A percentile compares a stretch with the other conserved stretches of the same genome.
Evolutionary conservation across 2,113 vertebrate genomes (phyloP).

Genomic region (Rhadina sibilatrix): DNA sequence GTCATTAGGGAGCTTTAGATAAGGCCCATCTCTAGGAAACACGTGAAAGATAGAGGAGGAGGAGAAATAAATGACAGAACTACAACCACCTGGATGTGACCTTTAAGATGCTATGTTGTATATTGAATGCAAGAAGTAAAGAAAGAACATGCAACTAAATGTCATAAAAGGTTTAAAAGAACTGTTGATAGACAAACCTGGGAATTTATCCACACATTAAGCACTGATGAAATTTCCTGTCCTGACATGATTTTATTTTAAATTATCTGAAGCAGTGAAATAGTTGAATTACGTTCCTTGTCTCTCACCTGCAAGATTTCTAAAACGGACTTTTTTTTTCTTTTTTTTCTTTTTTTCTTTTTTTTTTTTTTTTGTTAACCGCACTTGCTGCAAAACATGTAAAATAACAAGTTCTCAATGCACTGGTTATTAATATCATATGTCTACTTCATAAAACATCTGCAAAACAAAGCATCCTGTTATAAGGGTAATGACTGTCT

Average conservation of each 20-base stretch:
- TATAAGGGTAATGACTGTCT: constrained; percentile 33
- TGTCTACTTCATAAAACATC: constrained; percentile 60
- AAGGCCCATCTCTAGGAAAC: background rate
- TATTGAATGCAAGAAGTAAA: background rate
- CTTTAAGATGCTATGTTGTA: background rate
- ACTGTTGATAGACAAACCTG: background rate
- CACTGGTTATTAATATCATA: constrained; percentile 58
- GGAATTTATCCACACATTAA: constrained; percentile 25
- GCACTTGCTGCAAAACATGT: constrained; percentile 60
- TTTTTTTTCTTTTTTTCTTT: background rate
- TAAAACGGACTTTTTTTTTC: constrained; percentile 31
- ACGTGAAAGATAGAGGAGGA: background rate
- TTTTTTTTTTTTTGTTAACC: constrained; percentile 9
- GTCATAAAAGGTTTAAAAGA: background rate
- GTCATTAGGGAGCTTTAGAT: background rate
- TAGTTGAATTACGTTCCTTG: constrained; percentile 55
- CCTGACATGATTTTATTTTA: background rate
- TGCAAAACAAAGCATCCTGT: constrained; percentile 66
- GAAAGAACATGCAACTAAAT: background rate
- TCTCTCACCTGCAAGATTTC: constrained; percentile 43
- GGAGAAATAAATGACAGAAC: background rate
- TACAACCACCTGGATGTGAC: background rate
- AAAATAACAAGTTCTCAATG: constrained; percentile 52
- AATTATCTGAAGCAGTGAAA: constrained; percentile 76
- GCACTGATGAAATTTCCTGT: constrained; percentile 51